Conservation (phyloP, 1,140 invertebrate genomes). For the Dendroctonus valens region DNA sequence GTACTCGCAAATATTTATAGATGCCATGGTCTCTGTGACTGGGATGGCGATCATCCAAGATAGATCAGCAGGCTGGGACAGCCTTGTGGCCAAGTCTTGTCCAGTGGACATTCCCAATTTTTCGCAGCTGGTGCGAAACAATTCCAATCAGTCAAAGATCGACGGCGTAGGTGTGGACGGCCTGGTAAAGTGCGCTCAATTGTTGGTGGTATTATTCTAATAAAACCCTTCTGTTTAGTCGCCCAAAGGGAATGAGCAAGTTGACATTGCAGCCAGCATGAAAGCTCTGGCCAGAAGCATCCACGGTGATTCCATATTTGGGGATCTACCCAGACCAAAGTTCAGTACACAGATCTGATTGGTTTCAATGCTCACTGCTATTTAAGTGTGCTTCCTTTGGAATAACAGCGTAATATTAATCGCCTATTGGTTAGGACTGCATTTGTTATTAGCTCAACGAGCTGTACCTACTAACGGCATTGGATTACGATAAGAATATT, state of each 20-base stretch:
- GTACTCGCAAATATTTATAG: slow-evolving; percentile 1
- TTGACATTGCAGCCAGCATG: slow-evolving; percentile 83
- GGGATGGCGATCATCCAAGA: slow-evolving; percentile 11
- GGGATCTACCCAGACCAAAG: slow-evolving; percentile 76
- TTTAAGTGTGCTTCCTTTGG: no score
- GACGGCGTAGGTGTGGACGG: slow-evolving; percentile 7
- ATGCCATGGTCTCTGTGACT: slow-evolving; percentile 5
- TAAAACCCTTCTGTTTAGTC: slow-evolving; percentile 30
- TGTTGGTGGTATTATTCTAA: not conserved
- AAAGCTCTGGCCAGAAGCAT: slow-evolving; percentile 82
- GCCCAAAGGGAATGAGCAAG: slow-evolving; percentile 48
- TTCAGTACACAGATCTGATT: slow-evolving; percentile 74
- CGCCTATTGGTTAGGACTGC: no score
- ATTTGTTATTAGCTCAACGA: no score
- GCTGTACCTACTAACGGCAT: no score
- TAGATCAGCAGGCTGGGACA: not conserved
- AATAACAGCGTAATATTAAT: no score
- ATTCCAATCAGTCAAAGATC: slow-evolving; percentile 12
- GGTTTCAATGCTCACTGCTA: not conserved
- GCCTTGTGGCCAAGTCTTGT: slow-evolving; percentile 24
- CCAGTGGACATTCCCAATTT: slow-evolving; percentile 30
- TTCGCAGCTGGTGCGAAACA: slow-evolving; percentile 8
- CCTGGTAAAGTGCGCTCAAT: slow-evolving; percentile 8
- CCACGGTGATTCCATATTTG: slow-evolving; percentile 79
- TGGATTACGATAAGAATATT: no score